Evolutionary conservation across 2,797 vertebrate genomes (phyloP), one percentile per base, ranked within the genome.

Genomic region (Echiichthys vipera): DNA sequence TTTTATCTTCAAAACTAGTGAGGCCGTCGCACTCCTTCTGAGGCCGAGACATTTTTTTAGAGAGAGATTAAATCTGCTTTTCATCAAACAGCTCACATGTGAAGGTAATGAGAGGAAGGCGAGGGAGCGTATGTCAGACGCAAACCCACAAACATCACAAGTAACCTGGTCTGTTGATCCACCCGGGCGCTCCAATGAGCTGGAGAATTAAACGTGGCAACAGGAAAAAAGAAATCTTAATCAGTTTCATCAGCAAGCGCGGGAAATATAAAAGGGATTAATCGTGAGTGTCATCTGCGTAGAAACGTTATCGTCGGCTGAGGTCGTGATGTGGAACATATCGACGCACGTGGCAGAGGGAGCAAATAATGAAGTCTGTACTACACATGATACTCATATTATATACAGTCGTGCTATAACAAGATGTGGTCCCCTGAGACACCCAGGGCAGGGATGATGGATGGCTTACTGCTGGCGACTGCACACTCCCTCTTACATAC

Each of bases 1-100:
- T 57, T 76, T 77, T 72, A 74, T 71, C 77, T 80, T 20, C 5
- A 42, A 27, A 77, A 75, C 65, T 34, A 80, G 65, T 5, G 3
- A 22, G 46, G 15, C 20, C 17, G 5, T 39, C 17, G 0, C 40
- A 14, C 39, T 66, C 2, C 7, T 34, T 70, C 54, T 40, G 20
- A 58, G 58, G 68, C 36, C 66, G 58, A 74, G 46, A 69, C 22
- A 55, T 69, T 84, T 71, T 46, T 5, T 65, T 40, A 13, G 12
- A 36, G 34, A 36, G 18, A 39, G 39, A 77, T 81, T 22, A 10
- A 65, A 49, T 18, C 22, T 45, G 43, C 15, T 45, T 22, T 27
- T 40, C 9, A 39, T 59, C 47, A 13, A 53, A 11, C 12, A 11
- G 29, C 2, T 53, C 25, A 45, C 14, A 55, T 46, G 17, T 15